Percentiles rank a stretch among this genome's conserved stretches.
Evolutionary conservation across 2,797 vertebrate genomes (phyloP).

Genomic region (Anniella stebbinsi): DNA sequence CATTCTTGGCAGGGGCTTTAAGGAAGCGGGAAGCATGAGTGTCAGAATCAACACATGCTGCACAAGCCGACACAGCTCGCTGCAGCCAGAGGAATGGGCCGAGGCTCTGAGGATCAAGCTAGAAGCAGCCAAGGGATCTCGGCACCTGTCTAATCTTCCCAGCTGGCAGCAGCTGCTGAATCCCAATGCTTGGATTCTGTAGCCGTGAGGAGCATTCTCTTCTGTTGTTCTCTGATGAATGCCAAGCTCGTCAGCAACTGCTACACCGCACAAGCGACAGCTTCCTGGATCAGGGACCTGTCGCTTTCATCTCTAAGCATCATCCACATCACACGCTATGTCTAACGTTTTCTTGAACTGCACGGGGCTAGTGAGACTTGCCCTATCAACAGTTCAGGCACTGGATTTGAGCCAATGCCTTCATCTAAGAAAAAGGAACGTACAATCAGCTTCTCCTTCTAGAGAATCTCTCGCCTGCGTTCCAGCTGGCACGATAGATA

Average conservation of each 20-base stretch:
- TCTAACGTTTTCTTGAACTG: conserved; percentile 11
- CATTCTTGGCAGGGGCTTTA: neutral
- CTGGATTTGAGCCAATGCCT: conserved; percentile 54
- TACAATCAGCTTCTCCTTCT: conserved; percentile 34
- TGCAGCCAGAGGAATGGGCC: neutral
- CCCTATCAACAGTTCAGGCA: conserved; percentile 47
- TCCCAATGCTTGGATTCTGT: neutral
- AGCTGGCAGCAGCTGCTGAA: conserved; percentile 33
- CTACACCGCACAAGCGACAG: neutral
- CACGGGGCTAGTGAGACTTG: conserved; percentile 4
- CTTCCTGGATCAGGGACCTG: conserved; percentile 52
- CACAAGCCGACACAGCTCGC: neutral
- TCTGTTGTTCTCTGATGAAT: neutral
- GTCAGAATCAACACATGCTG: neutral
- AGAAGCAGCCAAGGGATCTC: conserved; percentile 4
- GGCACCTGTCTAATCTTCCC: conserved; percentile 18
- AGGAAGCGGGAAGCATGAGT: neutral
- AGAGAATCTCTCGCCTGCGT: conserved; percentile 59
- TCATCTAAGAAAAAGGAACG: conserved; percentile 33
- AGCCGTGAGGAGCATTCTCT: neutral
- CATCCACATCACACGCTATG: neutral
- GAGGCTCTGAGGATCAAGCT: neutral
- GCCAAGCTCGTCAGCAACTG: conserved; percentile 14
- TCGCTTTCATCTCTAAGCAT: conserved; percentile 48
- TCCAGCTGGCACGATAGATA: conserved; percentile 57